Evolutionary conservation across 1,140 invertebrate genomes (phyloP).

Genomic region (Bombus affinis): DNA sequence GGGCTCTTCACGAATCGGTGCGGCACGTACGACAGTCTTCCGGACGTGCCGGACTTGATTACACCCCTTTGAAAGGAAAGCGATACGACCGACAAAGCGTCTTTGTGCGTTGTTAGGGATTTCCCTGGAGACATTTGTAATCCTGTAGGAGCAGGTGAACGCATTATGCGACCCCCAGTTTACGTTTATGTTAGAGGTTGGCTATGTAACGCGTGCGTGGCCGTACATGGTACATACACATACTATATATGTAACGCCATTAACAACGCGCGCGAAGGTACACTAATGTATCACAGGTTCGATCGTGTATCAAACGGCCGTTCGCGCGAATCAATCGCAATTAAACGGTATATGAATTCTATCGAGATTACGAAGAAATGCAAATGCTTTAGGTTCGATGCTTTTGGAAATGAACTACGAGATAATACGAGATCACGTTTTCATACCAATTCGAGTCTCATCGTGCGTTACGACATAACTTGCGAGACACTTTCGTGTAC

Average conservation of each 20-base stretch:
- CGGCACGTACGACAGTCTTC: conserved; percentile 54
- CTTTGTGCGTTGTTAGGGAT: conserved; percentile 30
- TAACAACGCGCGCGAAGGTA: conserved; percentile 17
- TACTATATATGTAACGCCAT: neutral
- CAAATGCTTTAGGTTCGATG: no score
- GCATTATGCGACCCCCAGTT: neutral
- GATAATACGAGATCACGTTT: neutral
- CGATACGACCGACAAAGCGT: conserved; percentile 62
- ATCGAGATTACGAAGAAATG: neutral
- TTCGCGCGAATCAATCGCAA: neutral
- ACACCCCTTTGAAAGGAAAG: conserved; percentile 64
- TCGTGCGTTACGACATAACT: neutral
- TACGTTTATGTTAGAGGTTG: conserved; percentile 12
- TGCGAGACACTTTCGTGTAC: neutral
- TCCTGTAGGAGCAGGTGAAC: conserved; percentile 44
- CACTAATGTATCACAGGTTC: neutral
- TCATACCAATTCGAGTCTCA: neutral
- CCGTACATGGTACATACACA: neutral
- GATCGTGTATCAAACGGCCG: neutral
- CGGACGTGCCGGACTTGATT: conserved; percentile 62
- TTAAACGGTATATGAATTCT: neutral
- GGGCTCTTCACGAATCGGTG: conserved; percentile 42
- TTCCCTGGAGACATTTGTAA: conserved; percentile 41
- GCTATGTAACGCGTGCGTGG: conserved; percentile 1
- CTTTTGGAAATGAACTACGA: no score